Conservation (phyloP, 2,797 vertebrate genomes). For the Micropoecilia bifurca region DNA sequence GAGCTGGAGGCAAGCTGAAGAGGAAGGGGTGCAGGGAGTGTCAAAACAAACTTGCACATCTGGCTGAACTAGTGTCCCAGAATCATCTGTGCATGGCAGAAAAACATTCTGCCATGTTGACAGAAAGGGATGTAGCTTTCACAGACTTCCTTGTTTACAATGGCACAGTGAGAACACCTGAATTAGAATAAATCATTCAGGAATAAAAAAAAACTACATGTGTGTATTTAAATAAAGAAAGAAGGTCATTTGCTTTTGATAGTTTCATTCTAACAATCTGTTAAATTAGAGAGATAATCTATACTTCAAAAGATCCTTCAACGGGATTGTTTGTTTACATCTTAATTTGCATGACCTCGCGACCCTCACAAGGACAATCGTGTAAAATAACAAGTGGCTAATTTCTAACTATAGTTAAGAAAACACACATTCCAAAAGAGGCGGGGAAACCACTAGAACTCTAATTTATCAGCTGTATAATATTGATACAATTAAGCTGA, state of each 20-base stretch:
- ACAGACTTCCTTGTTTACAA: slow-evolving; percentile 22
- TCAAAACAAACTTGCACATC: slow-evolving; percentile 36
- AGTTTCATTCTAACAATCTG: not conserved
- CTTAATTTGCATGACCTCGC: too few relatives aligned
- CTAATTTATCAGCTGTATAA: not conserved
- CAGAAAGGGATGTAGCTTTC: slow-evolving; percentile 16
- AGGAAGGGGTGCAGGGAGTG: not conserved
- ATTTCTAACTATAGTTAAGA: not conserved
- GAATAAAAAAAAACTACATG: not conserved
- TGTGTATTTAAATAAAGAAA: not conserved
- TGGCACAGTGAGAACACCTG: not conserved
- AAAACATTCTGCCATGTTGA: slow-evolving; percentile 21
- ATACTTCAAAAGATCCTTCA: not conserved
- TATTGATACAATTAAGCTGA: not conserved
- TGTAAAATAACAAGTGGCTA: too few relatives aligned
- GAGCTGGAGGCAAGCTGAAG: slow-evolving; percentile 12
- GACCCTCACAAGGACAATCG: too few relatives aligned
- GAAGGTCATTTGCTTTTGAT: not conserved
- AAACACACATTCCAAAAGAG: not conserved
- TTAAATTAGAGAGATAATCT: not conserved
- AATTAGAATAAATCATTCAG: slow-evolving; percentile 3
- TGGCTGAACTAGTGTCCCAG: slow-evolving; percentile 26
- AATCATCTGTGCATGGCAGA: not conserved
- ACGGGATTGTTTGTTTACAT: not conserved
- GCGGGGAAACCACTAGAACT: not conserved